Evolutionary conservation across 2,888 invertebrate species (phyloP), one percentile per base, ranked within the genome.

Genomic region (Petrolisthes cinctipes): DNA sequence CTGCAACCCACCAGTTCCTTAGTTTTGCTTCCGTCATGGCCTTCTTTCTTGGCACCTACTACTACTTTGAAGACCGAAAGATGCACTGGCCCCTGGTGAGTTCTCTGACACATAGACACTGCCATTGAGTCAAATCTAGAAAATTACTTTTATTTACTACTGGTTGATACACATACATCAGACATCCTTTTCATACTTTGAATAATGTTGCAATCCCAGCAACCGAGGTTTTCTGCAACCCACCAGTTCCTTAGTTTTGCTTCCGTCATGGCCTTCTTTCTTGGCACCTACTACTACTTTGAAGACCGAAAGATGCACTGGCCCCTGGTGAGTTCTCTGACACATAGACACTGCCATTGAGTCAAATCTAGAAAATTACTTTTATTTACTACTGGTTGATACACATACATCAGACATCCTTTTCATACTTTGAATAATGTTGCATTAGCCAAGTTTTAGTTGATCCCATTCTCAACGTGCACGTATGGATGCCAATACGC

Each of bases 1-100:
- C 88, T 4, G 7, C 51, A 4, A 7, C 1, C 11, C 71, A 85
- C 5, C 82, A 85, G 76, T 53, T 68, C 4, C n/a, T 82, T 4
- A 5, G 82, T 37, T 88, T 88, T 68, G 61, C 85, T n/a, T 82
- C 75, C 7, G 85, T 88, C 7, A 85, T 88, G 82, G 78, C 82
- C 20, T 61, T 54, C 7, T 82, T 76, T 37, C 7, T 88, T 0
- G 85, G 66, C 0, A 5, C 53, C 3, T 88, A 78, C 78, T 82
- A 37, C n/a, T 66, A 66, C n/a, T 14, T 87, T 9, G 57, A 88
- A 6, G 68, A 85, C 56, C 56, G 75, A 5, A 88, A 88, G 82
- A 11, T 85, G 53, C 88, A 88, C 37, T 82, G 85, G 85, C 85
- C 85, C n/a, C 20, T 85, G 66, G 88, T 85, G 56, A 82, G 88